Evolutionary conservation across 2,797 vertebrate species (phyloP).

Genomic region (Meda fulgida): DNA sequence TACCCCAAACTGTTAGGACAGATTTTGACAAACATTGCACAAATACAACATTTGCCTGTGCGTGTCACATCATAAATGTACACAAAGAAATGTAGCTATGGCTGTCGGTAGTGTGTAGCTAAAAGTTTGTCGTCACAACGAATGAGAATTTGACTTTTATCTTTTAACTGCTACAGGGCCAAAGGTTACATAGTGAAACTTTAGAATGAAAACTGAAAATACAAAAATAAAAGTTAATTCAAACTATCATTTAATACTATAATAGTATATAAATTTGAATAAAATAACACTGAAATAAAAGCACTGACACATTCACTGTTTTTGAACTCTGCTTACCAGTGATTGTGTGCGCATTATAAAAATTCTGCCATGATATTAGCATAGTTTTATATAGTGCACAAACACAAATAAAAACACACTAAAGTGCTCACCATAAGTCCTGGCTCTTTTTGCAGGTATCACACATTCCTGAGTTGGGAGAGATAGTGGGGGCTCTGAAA

Average conservation of each 20-base stretch:
- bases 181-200: neutral
- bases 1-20: neutral
- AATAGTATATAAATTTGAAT: neutral
- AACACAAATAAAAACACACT: neutral
- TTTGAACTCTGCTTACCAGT: neutral
- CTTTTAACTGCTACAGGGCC: neutral
- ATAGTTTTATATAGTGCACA: neutral
- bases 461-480: slow-evolving; percentile 73
- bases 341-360: neutral
- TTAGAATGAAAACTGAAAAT: too few relatives aligned
- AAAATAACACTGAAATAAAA: neutral
- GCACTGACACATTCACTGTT: neutral
- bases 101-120: too few relatives aligned
- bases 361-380: neutral
- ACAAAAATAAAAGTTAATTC: too few relatives aligned
- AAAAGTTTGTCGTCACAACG: too few relatives aligned
- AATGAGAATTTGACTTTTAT: neutral
- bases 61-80: neutral
- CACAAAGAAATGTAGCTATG: neutral
- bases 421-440: slow-evolving; percentile 70
- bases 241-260: neutral
- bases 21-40: neutral
- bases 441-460: slow-evolving; percentile 71
- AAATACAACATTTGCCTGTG: neutral
- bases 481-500: slow-evolving; percentile 64